Base-by-base conservation (phyloP, 2,113 vertebrate genomes). In the Heliornis fulica region DNA sequence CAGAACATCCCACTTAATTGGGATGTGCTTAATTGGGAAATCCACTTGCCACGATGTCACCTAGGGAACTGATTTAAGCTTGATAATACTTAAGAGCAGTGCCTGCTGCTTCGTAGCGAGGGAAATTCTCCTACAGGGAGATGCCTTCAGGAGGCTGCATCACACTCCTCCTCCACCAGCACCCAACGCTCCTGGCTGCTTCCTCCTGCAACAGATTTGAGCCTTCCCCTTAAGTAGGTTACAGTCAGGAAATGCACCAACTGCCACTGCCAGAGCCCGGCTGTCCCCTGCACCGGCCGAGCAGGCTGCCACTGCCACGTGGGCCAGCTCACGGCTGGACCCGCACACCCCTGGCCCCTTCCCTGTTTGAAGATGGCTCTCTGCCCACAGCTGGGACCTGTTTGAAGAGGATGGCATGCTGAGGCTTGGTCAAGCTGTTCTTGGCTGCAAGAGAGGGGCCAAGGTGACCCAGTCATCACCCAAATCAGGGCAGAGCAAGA, bases 21-120 rank as follows among this genome's bases (percentile, higher is more conserved):
- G 85, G 94, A 86, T 88, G 88, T 94, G 92, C 94, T 96, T 96
- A 97, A 96, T 95, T 96, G 93, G 94, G 96, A 97, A 97, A 97
- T 95, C 95, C 94, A 96, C 94, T 97, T 95, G 93, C 85, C 68
- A 28, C 92, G 94, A 89, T 96, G 95, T 97, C 96, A 96, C 92
- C 96, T 95, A 97, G 93, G 96, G 96, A 97, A 96, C 93, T 3
- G 48, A 95, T 89, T 92, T 90, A 78, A 94, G 80, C 94, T 96
- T 95, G 92, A 88, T 90, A 96, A 94, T 94, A 95, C 93, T 95
- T 90, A 78, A 92, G 92, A 95, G 88, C 85, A 90, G 48, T 60
- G 76, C 85, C 88, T 95, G 94, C 96, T 95, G 94, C 93, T 96
- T 96, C 90, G 95, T 45, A 86, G 90, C 68, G 79, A 94, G 96